Evolutionary conservation across 2,113 vertebrate species (phyloP).

Genomic region (Butastur rufipennis): DNA sequence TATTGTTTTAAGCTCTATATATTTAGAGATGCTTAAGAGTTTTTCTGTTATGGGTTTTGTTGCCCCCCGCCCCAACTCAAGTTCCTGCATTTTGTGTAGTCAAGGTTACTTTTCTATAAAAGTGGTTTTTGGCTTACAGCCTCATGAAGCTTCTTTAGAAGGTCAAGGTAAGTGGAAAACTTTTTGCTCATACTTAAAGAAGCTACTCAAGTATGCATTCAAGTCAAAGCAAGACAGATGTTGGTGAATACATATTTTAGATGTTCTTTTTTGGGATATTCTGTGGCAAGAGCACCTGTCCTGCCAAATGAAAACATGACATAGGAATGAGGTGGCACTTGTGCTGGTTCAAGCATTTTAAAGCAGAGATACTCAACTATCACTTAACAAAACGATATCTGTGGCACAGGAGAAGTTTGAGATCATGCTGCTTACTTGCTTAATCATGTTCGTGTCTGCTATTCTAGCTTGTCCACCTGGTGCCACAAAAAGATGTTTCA

Average conservation of each 20-base stretch:
- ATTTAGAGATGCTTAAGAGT: not conserved
- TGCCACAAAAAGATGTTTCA: not conserved
- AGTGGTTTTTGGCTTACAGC: not conserved
- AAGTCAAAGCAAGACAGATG: constrained; percentile 57
- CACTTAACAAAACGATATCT: not conserved
- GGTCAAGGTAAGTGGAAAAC: constrained; percentile 22
- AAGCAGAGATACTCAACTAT: not conserved
- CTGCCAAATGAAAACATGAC: constrained; percentile 49
- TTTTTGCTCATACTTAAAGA: not conserved
- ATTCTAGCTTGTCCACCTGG: not conserved
- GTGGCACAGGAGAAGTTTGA: not conserved
- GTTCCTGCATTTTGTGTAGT: not conserved
- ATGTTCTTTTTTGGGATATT: constrained; percentile 41
- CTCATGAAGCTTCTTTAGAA: not conserved
- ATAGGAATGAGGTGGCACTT: constrained; percentile 39
- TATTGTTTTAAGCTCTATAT: not conserved
- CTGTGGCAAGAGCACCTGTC: constrained; percentile 41
- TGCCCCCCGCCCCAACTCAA: not conserved
- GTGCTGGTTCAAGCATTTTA: constrained; percentile 40
- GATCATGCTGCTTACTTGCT: not conserved
- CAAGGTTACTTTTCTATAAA: not conserved
- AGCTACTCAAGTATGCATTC: constrained; percentile 43
- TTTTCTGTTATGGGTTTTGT: not conserved
- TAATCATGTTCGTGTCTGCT: fast-evolving
- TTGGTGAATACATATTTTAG: constrained; percentile 68